A percentile compares a stretch with the other conserved stretches of the same genome.
Evolutionary conservation across 2,888 invertebrate species (phyloP).

Genomic region (Dendrolimus houi): DNA sequence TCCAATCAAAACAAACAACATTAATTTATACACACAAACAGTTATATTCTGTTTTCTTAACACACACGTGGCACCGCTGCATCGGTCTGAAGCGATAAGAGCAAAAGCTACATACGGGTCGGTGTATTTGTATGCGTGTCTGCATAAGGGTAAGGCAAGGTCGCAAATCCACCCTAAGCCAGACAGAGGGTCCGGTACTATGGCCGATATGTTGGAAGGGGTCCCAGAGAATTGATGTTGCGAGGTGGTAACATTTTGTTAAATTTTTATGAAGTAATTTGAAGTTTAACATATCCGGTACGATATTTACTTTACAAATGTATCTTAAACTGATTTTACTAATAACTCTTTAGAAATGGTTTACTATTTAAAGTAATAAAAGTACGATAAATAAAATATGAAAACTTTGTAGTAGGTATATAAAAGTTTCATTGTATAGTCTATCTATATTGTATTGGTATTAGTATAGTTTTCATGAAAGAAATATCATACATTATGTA

Average conservation of each 20-base stretch:
- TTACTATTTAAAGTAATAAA: no score
- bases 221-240: constrained; percentile 30
- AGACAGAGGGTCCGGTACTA: constrained; percentile 49
- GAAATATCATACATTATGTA: background rate
- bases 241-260: background rate
- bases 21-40: constrained; percentile 1
- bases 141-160: constrained; percentile 42
- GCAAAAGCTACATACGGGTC: background rate
- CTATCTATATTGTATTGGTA: no score
- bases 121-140: background rate
- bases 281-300: background rate
- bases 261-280: background rate
- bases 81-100: background rate
- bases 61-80: background rate
- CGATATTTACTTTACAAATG: no score
- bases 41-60: background rate
- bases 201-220: constrained; percentile 22
- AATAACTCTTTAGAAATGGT: no score
- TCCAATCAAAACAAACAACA: constrained; percentile 1
- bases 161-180: constrained; percentile 47
- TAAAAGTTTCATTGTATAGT: no score
- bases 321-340: no score
- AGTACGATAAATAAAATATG: no score
- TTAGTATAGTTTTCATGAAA: no score
- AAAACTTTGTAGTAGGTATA: no score